Evolutionary conservation across 1,140 invertebrate species (phyloP), one percentile per base, ranked within the genome.

Genomic region (Lepidurus apus): DNA sequence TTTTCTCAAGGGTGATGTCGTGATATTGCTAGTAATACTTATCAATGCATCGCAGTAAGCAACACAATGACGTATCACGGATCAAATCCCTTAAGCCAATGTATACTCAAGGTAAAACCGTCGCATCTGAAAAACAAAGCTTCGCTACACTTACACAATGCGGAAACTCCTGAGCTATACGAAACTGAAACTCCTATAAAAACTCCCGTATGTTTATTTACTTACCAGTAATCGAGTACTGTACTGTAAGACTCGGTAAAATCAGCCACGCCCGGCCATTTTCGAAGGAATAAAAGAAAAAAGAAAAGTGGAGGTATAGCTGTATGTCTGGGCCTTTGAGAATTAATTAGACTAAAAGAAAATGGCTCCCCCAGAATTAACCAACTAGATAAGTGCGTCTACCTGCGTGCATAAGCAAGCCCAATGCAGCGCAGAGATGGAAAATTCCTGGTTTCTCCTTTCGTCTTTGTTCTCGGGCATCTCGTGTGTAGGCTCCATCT

Each of bases 401-500:
- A 65, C 53, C 53, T 65, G 53, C 17, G 45, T 9, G 53, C 21
- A 65, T n/a, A 13, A 65, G 53, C 21, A 65, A 34, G 34, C 34
- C 34, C 34, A 34, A 34, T 34, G 34, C 34, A 34, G 34, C 34
- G 34, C 34, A 34, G 34, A 34, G 34, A 34, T 34, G 34, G 34
- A 34, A 34, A 34, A 34, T 34, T 21, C 21, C 53, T 9, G n/a
- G 17, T 65, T 65, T 8, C 21, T n/a, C 53, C 21, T 65, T 21
- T 65, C 4, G 34, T 34, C 34, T 65, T 65, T 65, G 53, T 65
- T 65, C 53, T 21, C 13, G 53, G 8, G 13, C 53, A 17, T 65
- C 21, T 65, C 53, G 53, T 65, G 53, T 21, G 53, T 65, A 65
- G 53, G 53, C 53, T 65, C 53, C 53, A 65, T 65, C 53, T 65